These are phyloP conservation scores for Murina feae DNA, from an alignment of 2,113 vertebrate genomes.

Conservation along the genomic window DNA sequence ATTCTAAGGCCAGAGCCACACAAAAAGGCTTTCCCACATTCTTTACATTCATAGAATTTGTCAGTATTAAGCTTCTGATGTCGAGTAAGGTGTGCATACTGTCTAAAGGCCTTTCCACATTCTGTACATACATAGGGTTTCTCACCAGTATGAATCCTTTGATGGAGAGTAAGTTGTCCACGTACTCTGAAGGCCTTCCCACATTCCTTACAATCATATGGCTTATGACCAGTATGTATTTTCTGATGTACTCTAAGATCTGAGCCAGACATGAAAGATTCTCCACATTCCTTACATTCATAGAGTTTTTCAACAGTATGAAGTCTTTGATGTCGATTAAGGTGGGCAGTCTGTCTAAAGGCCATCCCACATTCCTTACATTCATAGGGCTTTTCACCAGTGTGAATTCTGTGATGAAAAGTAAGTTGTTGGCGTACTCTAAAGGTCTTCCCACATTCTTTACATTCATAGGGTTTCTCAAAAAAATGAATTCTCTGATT, in stretches of 20 bases:
- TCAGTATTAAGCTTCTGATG: slow-evolving; percentile 79
- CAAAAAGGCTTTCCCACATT: slow-evolving; percentile 75
- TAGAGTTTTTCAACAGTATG: slow-evolving; percentile 61
- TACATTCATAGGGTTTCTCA: too few relatives aligned
- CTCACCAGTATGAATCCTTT: too few relatives aligned
- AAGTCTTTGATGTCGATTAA: slow-evolving; percentile 67
- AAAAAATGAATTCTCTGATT: slow-evolving; percentile 41
- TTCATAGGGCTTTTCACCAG: slow-evolving; percentile 62
- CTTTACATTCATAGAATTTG: slow-evolving; percentile 82
- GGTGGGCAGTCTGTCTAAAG: slow-evolving; percentile 68
- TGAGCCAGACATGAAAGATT: slow-evolving; percentile 60
- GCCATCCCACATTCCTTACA: slow-evolving; percentile 70
- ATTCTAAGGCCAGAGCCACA: too few relatives aligned
- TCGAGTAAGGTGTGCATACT: slow-evolving; percentile 67
- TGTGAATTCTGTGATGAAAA: too few relatives aligned
- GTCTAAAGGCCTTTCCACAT: slow-evolving; percentile 72
- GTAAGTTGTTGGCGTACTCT: too few relatives aligned
- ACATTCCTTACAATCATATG: slow-evolving; percentile 67
- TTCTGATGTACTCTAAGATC: slow-evolving; percentile 70
- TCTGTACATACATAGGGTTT: slow-evolving; percentile 69
- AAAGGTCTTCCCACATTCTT: too few relatives aligned
- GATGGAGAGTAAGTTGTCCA: slow-evolving; percentile 68
- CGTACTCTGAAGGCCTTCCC: slow-evolving; percentile 70
- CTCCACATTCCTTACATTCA: slow-evolving; percentile 70
- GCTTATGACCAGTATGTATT: slow-evolving; percentile 67